A percentile compares a stretch with the other conserved stretches of the same genome.
Conservation (phyloP, 1,140 invertebrate species). For the Cydia amplana region DNA sequence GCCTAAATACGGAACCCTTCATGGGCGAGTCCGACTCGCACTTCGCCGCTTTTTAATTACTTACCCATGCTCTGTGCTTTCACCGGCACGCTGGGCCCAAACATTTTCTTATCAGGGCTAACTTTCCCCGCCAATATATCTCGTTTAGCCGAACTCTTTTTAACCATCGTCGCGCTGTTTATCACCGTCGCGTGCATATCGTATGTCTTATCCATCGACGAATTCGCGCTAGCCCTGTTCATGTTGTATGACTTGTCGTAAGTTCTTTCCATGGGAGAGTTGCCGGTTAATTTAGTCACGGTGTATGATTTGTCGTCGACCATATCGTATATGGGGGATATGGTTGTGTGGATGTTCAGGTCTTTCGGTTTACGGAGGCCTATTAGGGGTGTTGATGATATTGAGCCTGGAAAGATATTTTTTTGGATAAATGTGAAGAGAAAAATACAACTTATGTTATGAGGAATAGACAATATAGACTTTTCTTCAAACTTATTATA, state of each 20-base stretch:
- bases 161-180: conserved; percentile 61
- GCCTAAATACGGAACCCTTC: too few species aligned
- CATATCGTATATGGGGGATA: conserved; percentile 70
- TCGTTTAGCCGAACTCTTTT: conserved; percentile 56
- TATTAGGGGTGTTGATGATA: conserved; percentile 65
- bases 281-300: background rate
- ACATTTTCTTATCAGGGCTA: conserved; percentile 60
- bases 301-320: conserved; percentile 38
- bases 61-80: conserved; percentile 6
- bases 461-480: too few species aligned
- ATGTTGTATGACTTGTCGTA: conserved; percentile 64
- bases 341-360: conserved; percentile 60
- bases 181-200: conserved; percentile 63
- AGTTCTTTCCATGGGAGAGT: conserved; percentile 52
- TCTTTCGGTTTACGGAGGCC: conserved; percentile 53
- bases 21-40: too few species aligned
- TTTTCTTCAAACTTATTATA: too few species aligned
- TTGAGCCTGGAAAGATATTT: conserved; percentile 46
- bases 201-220: conserved; percentile 56
- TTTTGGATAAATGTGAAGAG: background rate
- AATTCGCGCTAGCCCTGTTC: conserved; percentile 43
- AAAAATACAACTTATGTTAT: background rate
- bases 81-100: conserved; percentile 27
- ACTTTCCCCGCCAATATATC: conserved; percentile 58
- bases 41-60: too few species aligned